Percentiles rank a stretch among this genome's conserved stretches.
Conservation (phyloP, 1,140 invertebrate genomes). For the Trypoxylus dichotomus region DNA sequence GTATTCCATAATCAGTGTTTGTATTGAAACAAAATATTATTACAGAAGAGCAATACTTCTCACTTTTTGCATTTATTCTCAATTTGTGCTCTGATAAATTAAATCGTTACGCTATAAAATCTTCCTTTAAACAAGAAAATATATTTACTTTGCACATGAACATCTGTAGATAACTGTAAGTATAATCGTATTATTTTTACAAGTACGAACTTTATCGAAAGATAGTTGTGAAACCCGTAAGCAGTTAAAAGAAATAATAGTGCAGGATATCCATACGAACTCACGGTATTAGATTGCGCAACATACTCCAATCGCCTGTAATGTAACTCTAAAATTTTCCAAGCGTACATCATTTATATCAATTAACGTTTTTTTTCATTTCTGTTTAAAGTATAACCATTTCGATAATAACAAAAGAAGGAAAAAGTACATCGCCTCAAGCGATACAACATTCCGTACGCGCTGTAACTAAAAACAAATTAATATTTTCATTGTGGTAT, state of each 20-base stretch:
- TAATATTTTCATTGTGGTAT: conserved; percentile 4
- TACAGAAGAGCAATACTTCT: too few relatives aligned
- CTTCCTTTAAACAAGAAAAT: too few relatives aligned
- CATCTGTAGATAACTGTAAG: too few relatives aligned
- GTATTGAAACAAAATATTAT: too few relatives aligned
- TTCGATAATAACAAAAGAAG: background rate
- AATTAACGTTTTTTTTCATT: background rate
- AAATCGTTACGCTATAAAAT: too few relatives aligned
- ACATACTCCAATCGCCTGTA: background rate
- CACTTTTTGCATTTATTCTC: too few relatives aligned
- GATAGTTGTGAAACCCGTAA: background rate
- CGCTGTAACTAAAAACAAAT: background rate
- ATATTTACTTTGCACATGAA: too few relatives aligned
- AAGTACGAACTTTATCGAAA: background rate
- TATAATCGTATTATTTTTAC: too few relatives aligned
- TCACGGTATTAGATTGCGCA: background rate
- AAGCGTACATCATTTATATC: background rate
- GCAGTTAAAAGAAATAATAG: background rate
- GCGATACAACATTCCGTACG: background rate
- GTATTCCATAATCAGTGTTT: too few relatives aligned
- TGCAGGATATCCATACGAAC: background rate
- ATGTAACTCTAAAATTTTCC: background rate
- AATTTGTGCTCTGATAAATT: too few relatives aligned
- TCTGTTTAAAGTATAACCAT: background rate
- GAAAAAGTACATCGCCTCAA: background rate